Evolutionary conservation across 1,140 invertebrate species (phyloP), one percentile per base, ranked within the genome.

Genomic region (Oryctes rhinoceros): DNA sequence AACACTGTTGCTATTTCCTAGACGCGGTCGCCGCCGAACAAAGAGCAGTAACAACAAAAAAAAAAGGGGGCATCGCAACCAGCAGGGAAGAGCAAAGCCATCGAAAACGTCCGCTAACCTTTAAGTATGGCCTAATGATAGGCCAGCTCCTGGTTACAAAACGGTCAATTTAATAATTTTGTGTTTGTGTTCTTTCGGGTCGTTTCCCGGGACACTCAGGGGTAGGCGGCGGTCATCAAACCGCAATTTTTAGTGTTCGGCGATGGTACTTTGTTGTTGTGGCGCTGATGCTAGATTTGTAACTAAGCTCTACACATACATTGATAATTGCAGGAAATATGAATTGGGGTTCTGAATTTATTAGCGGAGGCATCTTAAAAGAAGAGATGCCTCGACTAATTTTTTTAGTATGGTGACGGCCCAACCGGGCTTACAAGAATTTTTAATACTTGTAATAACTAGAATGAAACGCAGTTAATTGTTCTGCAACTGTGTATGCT

Each of bases 1-100:
- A 59, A 59, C 53, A 59, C 18, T 59, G 53, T 59, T 59, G 53
- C 53, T 59, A 59, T 59, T 59, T 59, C 53, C 53, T 59, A n/a
- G 15, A 59, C 18, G 6, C 15, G 15, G 15, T 6, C 18, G 53
- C 53, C 53, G 53, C 53, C n/a, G 49, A 44, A 44, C 39, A 44
- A 44, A 44, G 39, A 53, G 13, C 9, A 18, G n/a, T 53, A 15
- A 18, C 15, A n/a, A n/a, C 15, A 15, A 15, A 59, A 4, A 18
- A n/a, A 59, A 59, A 59, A 59, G 3, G 18, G 49, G 5, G 1
- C 5, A 59, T 15, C 9, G 39, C 39, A 10, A 44, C 39, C 39
- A 10, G 9, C 39, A 44, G 39, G n/a, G n/a, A 53, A 53, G 49
- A n/a, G n/a, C n/a, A 53, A 13, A 53, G 13, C 49, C 4, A 53